Evolutionary conservation across 2,797 vertebrate genomes (phyloP).

Genomic region (Pteronotus mesoamericanus): DNA sequence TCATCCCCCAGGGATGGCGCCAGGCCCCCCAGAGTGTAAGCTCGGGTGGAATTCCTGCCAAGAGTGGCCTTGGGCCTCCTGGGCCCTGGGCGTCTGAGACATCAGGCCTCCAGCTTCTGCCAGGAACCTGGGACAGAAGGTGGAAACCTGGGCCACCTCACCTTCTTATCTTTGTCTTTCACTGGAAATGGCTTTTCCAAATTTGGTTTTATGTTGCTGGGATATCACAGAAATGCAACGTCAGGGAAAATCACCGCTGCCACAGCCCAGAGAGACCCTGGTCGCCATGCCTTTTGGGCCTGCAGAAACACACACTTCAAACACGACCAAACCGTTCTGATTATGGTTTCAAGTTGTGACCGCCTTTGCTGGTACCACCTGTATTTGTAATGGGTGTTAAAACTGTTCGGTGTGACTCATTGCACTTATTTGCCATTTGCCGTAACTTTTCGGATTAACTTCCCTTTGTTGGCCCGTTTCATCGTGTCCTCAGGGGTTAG

Average conservation of each 20-base stretch:
- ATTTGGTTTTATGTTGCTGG: neutral
- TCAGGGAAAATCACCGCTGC: too few relatives aligned
- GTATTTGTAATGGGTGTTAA: neutral
- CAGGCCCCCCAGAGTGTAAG: too few relatives aligned
- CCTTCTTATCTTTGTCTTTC: neutral
- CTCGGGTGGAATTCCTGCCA: neutral
- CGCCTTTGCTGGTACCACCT: neutral
- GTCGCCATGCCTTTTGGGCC: neutral
- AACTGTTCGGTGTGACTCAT: neutral
- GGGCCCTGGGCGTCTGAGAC: neutral
- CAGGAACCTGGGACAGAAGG: neutral
- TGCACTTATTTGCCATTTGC: neutral
- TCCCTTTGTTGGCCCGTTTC: neutral
- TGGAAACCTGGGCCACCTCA: neutral
- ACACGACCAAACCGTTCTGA: neutral
- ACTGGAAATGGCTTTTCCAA: neutral
- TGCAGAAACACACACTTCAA: too few relatives aligned
- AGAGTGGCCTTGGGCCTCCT: neutral
- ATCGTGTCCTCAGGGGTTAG: neutral
- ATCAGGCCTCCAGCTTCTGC: neutral
- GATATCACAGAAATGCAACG: neutral
- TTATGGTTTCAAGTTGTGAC: neutral
- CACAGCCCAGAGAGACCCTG: too few relatives aligned
- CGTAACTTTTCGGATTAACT: neutral
- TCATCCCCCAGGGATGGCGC: neutral